phyloP scores from a whole-genome alignment of 1,140 invertebrate species.

The Orius laevigatus region DNA sequence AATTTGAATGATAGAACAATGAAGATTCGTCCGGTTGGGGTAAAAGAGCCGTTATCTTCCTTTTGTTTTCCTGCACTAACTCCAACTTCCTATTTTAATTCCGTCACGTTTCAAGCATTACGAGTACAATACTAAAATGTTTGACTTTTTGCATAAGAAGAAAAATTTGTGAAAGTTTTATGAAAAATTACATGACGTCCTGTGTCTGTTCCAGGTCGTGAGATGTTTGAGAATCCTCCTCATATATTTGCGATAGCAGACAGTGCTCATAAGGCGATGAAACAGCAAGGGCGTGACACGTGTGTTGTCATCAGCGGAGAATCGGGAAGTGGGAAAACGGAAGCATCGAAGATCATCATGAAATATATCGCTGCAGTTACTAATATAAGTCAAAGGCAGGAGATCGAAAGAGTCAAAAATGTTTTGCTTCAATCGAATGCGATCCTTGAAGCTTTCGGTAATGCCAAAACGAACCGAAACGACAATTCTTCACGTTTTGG shows the following conservation, averaged over 20 bases:
- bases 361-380: conserved; percentile 96
- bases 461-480: conserved; percentile 94
- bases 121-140: too few relatives aligned
- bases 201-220: conserved; percentile 54
- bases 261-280: conserved; percentile 79
- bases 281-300: conserved; percentile 75
- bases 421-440: conserved; percentile 90
- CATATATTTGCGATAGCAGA: conserved; percentile 93
- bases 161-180: background rate
- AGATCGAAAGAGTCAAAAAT: conserved; percentile 95
- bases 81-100: too few relatives aligned
- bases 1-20: too few relatives aligned
- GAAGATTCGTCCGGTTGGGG: too few relatives aligned
- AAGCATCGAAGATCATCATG: conserved; percentile 98
- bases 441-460: conserved; percentile 92
- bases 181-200: too few relatives aligned
- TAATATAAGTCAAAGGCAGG: conserved; percentile 75
- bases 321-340: conserved; percentile 91
- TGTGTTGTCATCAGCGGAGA: conserved; percentile 95
- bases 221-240: conserved; percentile 85
- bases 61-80: too few relatives aligned
- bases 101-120: too few relatives aligned
- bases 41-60: too few relatives aligned
- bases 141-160: too few relatives aligned
- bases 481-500: conserved; percentile 96